Conservation (phyloP, 2,797 vertebrate species). For the Vespertilio murinus region DNA sequence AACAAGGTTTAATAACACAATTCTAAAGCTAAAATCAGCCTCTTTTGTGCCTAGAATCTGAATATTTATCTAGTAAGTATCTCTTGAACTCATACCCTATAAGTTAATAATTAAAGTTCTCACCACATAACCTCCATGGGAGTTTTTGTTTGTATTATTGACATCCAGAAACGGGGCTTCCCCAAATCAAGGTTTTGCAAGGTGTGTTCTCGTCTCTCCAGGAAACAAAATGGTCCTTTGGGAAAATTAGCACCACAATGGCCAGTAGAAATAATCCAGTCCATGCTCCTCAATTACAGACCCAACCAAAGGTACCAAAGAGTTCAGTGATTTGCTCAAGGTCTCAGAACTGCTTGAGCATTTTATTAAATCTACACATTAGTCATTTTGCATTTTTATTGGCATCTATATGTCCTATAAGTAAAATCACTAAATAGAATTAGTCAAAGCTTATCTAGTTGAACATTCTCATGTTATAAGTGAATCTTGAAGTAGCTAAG, state of each 20-base stretch:
- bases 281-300: neutral
- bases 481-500: neutral
- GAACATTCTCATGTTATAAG: neutral
- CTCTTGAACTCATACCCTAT: slow-evolving; percentile 47
- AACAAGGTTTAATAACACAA: slow-evolving; percentile 17
- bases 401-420: neutral
- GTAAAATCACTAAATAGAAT: neutral
- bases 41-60: slow-evolving; percentile 12
- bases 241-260: neutral
- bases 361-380: neutral
- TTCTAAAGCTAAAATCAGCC: slow-evolving; percentile 50
- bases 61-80: slow-evolving; percentile 50
- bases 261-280: neutral
- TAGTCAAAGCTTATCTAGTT: neutral
- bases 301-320: neutral
- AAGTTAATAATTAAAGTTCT: slow-evolving; percentile 70
- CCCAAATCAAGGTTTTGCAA: neutral
- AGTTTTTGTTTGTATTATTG: slow-evolving; percentile 63
- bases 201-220: slow-evolving; percentile 44
- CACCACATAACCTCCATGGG: neutral
- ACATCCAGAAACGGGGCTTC: slow-evolving; percentile 1
- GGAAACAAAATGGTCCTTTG: slow-evolving; percentile 15
- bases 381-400: neutral
- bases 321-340: neutral
- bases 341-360: neutral